Evolutionary conservation across 2,113 vertebrate species (phyloP).

Genomic region (Pollachius pollachius): DNA sequence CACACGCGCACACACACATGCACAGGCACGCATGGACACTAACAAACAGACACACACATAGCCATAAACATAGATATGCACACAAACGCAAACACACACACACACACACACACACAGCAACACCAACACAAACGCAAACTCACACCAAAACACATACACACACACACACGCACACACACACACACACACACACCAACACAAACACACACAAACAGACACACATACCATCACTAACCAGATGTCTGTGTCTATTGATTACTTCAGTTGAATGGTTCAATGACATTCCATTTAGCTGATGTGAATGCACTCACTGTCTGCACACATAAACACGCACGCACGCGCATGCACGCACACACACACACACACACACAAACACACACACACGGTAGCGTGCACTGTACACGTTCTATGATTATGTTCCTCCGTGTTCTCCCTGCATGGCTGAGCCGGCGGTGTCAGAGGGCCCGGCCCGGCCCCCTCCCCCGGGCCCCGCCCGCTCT

Average conservation of each 20-base stretch:
- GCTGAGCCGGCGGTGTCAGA: too few species aligned
- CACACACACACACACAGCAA: slow-evolving; percentile 43
- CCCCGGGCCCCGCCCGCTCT: too few species aligned
- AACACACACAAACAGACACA: slow-evolving; percentile 41
- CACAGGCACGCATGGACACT: slow-evolving; percentile 9
- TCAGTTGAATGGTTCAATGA: slow-evolving; percentile 51
- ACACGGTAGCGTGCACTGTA: too few species aligned
- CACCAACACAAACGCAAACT: slow-evolving; percentile 34
- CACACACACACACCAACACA: slow-evolving; percentile 31
- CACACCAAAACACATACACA: slow-evolving; percentile 6
- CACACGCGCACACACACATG: background rate
- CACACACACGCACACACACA: slow-evolving; percentile 10
- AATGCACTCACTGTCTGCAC: slow-evolving; percentile 15
- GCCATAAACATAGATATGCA: slow-evolving; percentile 29
- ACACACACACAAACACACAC: slow-evolving; percentile 25
- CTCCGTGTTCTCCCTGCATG: slow-evolving; percentile 50
- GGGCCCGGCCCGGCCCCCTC: too few species aligned
- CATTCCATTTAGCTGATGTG: slow-evolving; percentile 47
- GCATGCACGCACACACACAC: background rate
- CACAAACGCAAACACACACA: slow-evolving; percentile 41
- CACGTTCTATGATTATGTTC: slow-evolving; percentile 20
- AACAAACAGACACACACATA: slow-evolving; percentile 7
- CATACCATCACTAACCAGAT: slow-evolving; percentile 70
- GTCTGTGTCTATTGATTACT: slow-evolving; percentile 58
- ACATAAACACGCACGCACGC: background rate